These are phyloP conservation scores for Seira ritae DNA, from an alignment of 2,888 invertebrate genomes.

Conservation along the genomic window DNA sequence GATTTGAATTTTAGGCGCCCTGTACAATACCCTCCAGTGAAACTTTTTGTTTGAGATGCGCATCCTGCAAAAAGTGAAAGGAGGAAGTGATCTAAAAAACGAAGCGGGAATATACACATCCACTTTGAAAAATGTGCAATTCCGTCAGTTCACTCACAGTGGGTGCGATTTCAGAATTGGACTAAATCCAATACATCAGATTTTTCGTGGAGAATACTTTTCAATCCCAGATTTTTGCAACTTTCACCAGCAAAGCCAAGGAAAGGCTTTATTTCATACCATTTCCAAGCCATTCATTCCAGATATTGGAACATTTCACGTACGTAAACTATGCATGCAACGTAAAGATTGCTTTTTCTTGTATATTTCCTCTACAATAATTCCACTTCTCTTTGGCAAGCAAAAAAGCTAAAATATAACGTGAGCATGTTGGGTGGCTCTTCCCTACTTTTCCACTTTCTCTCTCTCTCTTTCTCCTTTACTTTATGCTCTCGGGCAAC, in stretches of 20 bases:
- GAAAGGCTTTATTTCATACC: slow-evolving; percentile 54
- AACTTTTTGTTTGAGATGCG: background rate
- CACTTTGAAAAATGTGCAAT: slow-evolving; percentile 70
- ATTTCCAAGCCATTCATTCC: slow-evolving; percentile 67
- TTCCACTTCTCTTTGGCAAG: slow-evolving; percentile 16
- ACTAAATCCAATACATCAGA: slow-evolving; percentile 73
- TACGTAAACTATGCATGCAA: slow-evolving; percentile 28
- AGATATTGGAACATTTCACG: slow-evolving; percentile 47
- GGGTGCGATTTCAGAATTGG: slow-evolving; percentile 71
- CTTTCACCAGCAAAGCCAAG: slow-evolving; percentile 56
- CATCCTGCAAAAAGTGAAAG: slow-evolving; percentile 17
- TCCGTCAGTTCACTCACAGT: slow-evolving; percentile 67
- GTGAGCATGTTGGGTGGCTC: background rate
- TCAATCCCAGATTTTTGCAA: slow-evolving; percentile 72
- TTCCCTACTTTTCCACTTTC: background rate
- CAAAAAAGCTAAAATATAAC: background rate
- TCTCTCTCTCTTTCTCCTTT: background rate
- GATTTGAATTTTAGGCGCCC: background rate
- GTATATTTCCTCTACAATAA: slow-evolving; percentile 20
- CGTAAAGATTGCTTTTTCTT: slow-evolving; percentile 21
- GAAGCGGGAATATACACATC: background rate
- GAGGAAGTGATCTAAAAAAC: slow-evolving; percentile 38
- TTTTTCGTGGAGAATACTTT: slow-evolving; percentile 66
- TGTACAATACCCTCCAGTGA: background rate
- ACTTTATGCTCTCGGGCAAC: slow-evolving; percentile 1